Conservation (phyloP, 2,888 invertebrate species). For the Cylindroiulus punctatus region DNA sequence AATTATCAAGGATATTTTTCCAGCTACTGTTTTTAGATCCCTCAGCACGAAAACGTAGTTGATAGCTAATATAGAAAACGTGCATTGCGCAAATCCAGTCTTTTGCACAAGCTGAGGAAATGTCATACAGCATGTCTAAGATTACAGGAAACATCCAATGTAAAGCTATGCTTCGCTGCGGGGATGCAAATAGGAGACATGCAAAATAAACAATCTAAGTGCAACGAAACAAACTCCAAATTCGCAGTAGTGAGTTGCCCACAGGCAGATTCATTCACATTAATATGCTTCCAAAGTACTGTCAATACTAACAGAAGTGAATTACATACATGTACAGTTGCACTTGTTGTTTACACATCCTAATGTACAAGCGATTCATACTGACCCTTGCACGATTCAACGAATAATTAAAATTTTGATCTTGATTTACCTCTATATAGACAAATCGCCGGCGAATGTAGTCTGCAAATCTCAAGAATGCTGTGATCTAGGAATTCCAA, state of each 20-base stretch:
- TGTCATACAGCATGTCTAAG: background rate
- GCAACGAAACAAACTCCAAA: no score
- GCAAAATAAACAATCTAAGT: no score
- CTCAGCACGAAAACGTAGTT: background rate
- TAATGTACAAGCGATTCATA: background rate
- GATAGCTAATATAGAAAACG: background rate
- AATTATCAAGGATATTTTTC: slow-evolving; percentile 30
- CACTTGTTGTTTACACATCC: no score
- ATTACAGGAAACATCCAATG: background rate
- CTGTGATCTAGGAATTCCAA: background rate
- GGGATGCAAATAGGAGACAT: background rate
- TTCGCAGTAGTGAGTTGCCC: no score
- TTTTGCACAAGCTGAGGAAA: no score
- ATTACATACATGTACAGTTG: no score
- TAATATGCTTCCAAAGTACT: no score
- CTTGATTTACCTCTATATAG: no score
- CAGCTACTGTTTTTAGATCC: slow-evolving; percentile 25
- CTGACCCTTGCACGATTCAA: background rate
- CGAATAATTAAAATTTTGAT: background rate
- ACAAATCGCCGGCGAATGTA: background rate
- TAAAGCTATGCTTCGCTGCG: background rate
- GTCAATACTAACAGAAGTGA: no score
- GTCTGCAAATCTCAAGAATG: background rate
- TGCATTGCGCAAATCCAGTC: no score
- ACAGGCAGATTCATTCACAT: no score